phyloP scores from a whole-genome alignment of 1,140 invertebrate genomes.

The Cephus cinctus region DNA sequence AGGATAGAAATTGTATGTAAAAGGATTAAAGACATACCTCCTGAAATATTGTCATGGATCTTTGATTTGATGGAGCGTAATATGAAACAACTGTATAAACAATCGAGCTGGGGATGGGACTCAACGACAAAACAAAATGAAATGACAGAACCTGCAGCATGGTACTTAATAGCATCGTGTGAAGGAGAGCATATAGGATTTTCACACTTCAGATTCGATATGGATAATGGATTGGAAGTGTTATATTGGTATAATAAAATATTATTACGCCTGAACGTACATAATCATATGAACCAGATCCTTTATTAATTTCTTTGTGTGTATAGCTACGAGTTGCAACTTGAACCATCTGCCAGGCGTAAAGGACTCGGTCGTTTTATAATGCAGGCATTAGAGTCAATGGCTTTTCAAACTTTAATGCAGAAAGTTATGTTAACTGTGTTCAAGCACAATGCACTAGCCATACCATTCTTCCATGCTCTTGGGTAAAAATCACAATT shows the following conservation, averaged over 20 bases:
- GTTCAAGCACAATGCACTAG: conserved; percentile 71
- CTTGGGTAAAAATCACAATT: conserved; percentile 60
- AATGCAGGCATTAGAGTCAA: conserved; percentile 74
- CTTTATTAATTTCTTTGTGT: conserved; percentile 5
- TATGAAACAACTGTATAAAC: conserved; percentile 63
- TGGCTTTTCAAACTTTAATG: conserved; percentile 71
- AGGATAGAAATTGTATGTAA: conserved; percentile 48
- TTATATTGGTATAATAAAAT: conserved; percentile 69
- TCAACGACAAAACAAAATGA: conserved; percentile 63
- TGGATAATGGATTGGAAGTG: conserved; percentile 74
- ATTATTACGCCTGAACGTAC: not conserved
- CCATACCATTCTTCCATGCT: conserved; percentile 69
- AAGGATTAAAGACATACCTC: conserved; percentile 46
- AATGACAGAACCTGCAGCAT: conserved; percentile 64
- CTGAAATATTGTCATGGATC: conserved; percentile 58
- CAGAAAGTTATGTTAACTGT: conserved; percentile 81
- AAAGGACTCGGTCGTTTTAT: conserved; percentile 81
- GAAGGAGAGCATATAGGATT: conserved; percentile 64
- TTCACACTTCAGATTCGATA: conserved; percentile 79
- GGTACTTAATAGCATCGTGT: conserved; percentile 62
- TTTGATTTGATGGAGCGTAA: conserved; percentile 66
- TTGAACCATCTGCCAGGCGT: conserved; percentile 63
- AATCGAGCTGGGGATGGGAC: conserved; percentile 66
- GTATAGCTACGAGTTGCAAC: conserved; percentile 80
- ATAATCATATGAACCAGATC: no score